Evolutionary conservation across 2,888 invertebrate species (phyloP).

Genomic region (Caenorhabditis wallacei): DNA sequence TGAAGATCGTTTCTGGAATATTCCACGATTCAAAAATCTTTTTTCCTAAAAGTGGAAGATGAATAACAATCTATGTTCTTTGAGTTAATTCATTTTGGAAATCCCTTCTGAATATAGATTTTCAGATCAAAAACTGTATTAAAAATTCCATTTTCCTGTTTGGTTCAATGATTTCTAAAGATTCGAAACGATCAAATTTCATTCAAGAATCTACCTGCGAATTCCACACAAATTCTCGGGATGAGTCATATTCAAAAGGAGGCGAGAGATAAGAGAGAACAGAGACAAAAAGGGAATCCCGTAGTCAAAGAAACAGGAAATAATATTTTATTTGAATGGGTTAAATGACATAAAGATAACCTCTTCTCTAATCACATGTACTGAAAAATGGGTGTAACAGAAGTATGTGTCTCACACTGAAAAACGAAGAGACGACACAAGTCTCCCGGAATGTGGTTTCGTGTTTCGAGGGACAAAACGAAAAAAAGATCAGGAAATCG

Average conservation of each 20-base stretch:
- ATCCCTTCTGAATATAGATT: no score
- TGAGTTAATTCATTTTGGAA: no score
- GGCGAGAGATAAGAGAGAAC: neutral
- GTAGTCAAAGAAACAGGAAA: slow-evolving; percentile 54
- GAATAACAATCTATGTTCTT: no score
- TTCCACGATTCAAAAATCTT: neutral
- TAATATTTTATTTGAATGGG: slow-evolving; percentile 40
- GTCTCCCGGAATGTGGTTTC: neutral
- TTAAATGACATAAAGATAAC: slow-evolving; percentile 29
- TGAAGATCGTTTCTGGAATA: neutral
- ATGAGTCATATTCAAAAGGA: slow-evolving; percentile 39
- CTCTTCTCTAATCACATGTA: slow-evolving; percentile 8
- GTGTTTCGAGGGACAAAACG: no score
- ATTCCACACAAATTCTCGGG: slow-evolving; percentile 41
- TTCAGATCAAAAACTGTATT: no score
- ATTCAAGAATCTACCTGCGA: neutral
- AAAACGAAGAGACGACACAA: neutral
- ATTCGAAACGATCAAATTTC: neutral
- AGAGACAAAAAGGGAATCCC: slow-evolving; percentile 17
- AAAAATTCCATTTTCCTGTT: no score
- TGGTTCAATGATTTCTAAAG: neutral
- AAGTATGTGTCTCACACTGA: neutral
- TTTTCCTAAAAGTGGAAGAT: no score
- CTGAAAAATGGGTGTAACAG: slow-evolving; percentile 1
- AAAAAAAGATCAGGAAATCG: neutral